These are phyloP conservation scores for Colostygia pectinataria DNA, from an alignment of 2,888 invertebrate species.

Conservation along the genomic window DNA sequence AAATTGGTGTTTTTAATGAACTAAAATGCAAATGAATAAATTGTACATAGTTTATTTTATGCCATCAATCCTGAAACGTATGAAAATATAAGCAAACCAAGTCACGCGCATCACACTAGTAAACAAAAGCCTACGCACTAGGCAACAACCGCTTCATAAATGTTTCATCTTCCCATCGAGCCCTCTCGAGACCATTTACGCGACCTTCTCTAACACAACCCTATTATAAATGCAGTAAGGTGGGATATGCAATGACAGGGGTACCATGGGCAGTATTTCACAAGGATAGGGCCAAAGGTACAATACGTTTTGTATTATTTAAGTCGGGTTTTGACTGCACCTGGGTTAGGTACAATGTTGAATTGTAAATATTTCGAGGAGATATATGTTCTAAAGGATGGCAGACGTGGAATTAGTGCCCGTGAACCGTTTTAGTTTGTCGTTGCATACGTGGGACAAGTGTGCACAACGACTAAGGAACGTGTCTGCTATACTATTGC, in stretches of 20 bases:
- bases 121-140: slow-evolving; percentile 1
- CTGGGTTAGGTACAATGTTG: slow-evolving; percentile 17
- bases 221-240: slow-evolving; percentile 22
- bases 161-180: slow-evolving; percentile 32
- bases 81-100: not conserved
- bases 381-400: no score
- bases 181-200: slow-evolving; percentile 20
- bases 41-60: no score
- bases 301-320: slow-evolving; percentile 27
- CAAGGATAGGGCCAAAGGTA: slow-evolving; percentile 9
- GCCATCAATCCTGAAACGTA: no score
- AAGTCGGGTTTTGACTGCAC: slow-evolving; percentile 25
- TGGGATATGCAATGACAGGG: slow-evolving; percentile 13
- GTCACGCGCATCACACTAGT: not conserved
- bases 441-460: no score
- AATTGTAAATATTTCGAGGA: slow-evolving; percentile 4
- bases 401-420: no score
- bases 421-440: no score
- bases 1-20: no score
- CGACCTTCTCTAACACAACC: slow-evolving; percentile 14
- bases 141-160: slow-evolving; percentile 33
- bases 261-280: slow-evolving; percentile 15
- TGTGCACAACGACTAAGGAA: no score
- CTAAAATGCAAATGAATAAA: no score
- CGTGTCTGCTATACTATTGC: no score